phyloP scores from a whole-genome alignment of 2,113 vertebrate genomes.

The Micronycteris hirsuta region DNA sequence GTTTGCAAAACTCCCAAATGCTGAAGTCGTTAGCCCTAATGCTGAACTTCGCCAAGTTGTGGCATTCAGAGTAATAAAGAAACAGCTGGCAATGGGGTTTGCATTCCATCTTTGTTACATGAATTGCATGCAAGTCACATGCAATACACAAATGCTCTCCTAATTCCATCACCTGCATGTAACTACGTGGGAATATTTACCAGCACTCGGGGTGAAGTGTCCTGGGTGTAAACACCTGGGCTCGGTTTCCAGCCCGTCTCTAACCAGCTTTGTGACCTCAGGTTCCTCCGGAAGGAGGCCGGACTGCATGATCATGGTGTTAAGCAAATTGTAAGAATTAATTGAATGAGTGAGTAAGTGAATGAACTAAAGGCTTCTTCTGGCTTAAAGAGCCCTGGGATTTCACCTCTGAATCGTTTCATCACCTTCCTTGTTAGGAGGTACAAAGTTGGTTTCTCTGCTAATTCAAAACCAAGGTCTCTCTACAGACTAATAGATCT shows the following conservation, averaged over 20 bases:
- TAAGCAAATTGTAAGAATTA: background rate
- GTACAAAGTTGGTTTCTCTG: background rate
- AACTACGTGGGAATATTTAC: background rate
- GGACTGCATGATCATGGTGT: background rate
- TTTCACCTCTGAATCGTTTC: background rate
- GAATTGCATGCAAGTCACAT: slow-evolving; percentile 45
- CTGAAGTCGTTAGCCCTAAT: background rate
- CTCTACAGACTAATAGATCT: background rate
- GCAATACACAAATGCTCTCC: slow-evolving; percentile 41
- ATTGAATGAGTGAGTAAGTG: background rate
- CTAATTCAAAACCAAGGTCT: background rate
- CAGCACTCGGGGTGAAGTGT: background rate
- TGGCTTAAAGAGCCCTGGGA: background rate
- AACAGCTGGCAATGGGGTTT: background rate
- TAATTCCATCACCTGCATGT: slow-evolving; percentile 15
- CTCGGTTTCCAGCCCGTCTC: background rate
- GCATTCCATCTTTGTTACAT: slow-evolving; percentile 34
- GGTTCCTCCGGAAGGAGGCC: background rate
- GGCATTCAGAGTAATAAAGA: slow-evolving; percentile 14
- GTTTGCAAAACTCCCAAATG: slow-evolving; percentile 22
- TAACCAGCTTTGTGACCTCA: background rate
- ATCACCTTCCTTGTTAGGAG: background rate
- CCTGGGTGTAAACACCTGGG: slow-evolving; percentile 23
- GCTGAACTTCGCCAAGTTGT: background rate
- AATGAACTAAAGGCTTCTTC: background rate